A percentile compares a stretch with the other conserved stretches of the same genome.
Evolutionary conservation across 2,888 invertebrate species (phyloP).

Genomic region (Hecatera dysodea): DNA sequence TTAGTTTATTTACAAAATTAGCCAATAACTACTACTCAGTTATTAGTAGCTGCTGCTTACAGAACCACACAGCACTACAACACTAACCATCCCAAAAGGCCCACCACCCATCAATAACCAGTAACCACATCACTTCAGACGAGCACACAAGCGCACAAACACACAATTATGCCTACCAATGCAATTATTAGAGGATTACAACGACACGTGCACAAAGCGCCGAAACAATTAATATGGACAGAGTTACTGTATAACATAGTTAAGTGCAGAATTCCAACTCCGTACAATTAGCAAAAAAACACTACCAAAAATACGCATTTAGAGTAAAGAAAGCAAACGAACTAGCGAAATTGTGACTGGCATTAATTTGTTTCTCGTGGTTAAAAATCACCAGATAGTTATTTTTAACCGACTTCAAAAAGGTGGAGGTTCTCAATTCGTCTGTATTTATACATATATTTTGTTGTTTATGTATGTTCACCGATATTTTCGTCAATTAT

Average conservation of each 20-base stretch:
- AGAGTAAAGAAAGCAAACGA: neutral
- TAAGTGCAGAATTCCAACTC: neutral
- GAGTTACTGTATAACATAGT: neutral
- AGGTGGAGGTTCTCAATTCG: too few relatives aligned
- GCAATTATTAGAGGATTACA: constrained; percentile 66
- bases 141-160: constrained; percentile 17
- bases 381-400: too few relatives aligned
- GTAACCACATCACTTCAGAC: constrained; percentile 20
- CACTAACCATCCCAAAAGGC: neutral
- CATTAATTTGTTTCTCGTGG: neutral
- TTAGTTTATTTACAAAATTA: neutral
- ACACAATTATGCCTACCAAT: constrained; percentile 40
- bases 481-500: too few relatives aligned
- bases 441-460: too few relatives aligned
- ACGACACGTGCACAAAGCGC: constrained; percentile 54
- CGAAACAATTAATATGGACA: constrained; percentile 68
- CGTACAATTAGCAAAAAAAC: accelerated
- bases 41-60: neutral
- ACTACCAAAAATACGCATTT: neutral
- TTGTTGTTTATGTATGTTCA: too few relatives aligned
- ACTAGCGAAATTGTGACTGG: neutral
- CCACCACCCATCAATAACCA: constrained; percentile 20
- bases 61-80: neutral
- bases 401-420: too few relatives aligned
- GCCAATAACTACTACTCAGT: neutral